A percentile compares a stretch with the other conserved stretches of the same genome.
Evolutionary conservation across 2,113 vertebrate genomes (phyloP).

Genomic region (Pangasianodon hypophthalmus): DNA sequence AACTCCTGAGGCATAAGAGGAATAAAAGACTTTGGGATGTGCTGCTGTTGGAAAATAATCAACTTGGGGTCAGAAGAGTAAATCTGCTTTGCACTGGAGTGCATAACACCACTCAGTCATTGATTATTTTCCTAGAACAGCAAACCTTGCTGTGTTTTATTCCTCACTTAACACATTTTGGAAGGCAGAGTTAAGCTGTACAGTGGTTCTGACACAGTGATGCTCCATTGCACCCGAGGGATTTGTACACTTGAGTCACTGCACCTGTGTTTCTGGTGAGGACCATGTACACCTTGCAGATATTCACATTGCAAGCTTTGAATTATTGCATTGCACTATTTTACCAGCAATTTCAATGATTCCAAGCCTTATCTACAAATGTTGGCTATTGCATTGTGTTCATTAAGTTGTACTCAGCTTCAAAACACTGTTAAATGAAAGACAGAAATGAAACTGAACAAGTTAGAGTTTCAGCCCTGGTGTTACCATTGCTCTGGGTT

Average conservation of each 20-base stretch:
- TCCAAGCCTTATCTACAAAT: background rate
- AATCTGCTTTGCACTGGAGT: background rate
- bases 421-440: constrained; percentile 7
- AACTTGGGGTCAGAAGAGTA: background rate
- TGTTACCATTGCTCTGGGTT: background rate
- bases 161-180: background rate
- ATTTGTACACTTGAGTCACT: constrained; percentile 6
- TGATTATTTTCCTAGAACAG: background rate
- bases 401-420: background rate
- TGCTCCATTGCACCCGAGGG: constrained; percentile 2
- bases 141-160: background rate
- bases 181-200: background rate
- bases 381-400: background rate
- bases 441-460: constrained; percentile 6
- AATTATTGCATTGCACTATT: background rate
- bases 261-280: constrained; percentile 35
- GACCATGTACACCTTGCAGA: background rate
- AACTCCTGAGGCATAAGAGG: background rate
- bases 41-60: background rate
- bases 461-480: background rate
- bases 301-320: background rate
- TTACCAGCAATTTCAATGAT: background rate
- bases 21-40: background rate
- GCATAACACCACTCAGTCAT: background rate
- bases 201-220: constrained; percentile 7